Evolutionary conservation across 2,797 vertebrate genomes (phyloP).

Genomic region (Chloroceryle inda): DNA sequence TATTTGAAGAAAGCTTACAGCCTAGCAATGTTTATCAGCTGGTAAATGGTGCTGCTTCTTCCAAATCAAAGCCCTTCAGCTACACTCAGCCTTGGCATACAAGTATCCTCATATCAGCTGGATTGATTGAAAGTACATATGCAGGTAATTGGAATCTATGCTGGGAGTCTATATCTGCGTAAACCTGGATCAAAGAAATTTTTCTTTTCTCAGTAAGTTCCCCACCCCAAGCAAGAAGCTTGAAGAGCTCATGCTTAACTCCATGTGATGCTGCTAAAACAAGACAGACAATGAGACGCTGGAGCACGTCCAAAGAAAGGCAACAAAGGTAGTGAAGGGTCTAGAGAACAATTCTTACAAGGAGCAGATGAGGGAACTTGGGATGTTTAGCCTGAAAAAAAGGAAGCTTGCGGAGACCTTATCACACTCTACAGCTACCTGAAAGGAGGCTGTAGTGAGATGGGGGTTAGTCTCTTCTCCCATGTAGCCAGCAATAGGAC

Average conservation of each 20-base stretch:
- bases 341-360: too few species aligned
- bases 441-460: neutral
- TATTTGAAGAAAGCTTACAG: neutral
- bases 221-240: neutral
- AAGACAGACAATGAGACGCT: too few species aligned
- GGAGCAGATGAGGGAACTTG: neutral
- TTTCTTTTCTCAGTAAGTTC: neutral
- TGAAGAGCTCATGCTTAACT: neutral
- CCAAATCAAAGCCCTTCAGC: neutral
- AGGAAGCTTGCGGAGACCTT: neutral
- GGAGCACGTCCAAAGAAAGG: too few species aligned
- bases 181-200: neutral
- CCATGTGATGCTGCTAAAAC: neutral
- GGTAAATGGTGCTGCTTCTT: neutral
- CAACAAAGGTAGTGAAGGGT: too few species aligned
- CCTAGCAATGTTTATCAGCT: neutral
- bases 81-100: neutral
- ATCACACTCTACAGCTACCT: neutral
- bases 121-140: neutral
- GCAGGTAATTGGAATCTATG: neutral
- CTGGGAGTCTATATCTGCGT: neutral
- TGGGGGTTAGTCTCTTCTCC: neutral
- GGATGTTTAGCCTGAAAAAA: neutral
- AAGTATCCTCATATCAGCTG: neutral
- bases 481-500: neutral